Base-by-base conservation (phyloP, 2,113 vertebrate genomes). In the Polypterus senegalus region DNA sequence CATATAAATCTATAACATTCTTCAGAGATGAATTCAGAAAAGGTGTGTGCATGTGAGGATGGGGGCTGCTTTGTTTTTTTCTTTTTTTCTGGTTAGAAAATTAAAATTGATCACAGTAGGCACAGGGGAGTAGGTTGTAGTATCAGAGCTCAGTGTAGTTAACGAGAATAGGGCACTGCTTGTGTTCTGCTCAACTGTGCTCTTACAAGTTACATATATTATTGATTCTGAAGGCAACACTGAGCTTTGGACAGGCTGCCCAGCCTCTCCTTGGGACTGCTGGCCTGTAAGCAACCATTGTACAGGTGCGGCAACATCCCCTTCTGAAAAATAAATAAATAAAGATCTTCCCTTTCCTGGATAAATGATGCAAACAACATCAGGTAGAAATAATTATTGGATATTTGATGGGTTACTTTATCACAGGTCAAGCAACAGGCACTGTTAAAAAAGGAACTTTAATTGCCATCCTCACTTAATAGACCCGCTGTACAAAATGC, bases 91-190 rank as follows among this genome's bases (percentile, higher is more conserved):
- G 72, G 66, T 68, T 72, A 71, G 74, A 68, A 82, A 83, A 86
- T 88, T 79, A 80, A 79, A 83, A 87, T 83, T 88, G 86, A 88
- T 88, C 80, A 80, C 44, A 49, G 65, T 58, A 70, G 72, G 64
- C 81, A 77, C 78, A 56, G 70, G 83, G 78, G 81, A 86, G 63
- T 69, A 59, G 56, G 57, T 66, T 67, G 59, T 63, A 68, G 71
- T 70, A 73, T 79, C 72, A 67, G 73, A 77, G 79, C 77, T 85
- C 76, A 74, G 51, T 74, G 69, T 73, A 72, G 73, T 76, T 85
- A 83, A 83, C 69, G 67, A 79, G 82, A 72, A 76, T 65, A 60
- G 74, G 53, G 51, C 73, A 65, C 0, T 1, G 74, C 74, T 75
- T 76, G 79, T 77, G 65, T 79, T 69, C 74, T 71, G 60, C 78